These are phyloP conservation scores for Aethes cnicana DNA, from an alignment of 2,888 invertebrate species.

Conservation along the genomic window DNA sequence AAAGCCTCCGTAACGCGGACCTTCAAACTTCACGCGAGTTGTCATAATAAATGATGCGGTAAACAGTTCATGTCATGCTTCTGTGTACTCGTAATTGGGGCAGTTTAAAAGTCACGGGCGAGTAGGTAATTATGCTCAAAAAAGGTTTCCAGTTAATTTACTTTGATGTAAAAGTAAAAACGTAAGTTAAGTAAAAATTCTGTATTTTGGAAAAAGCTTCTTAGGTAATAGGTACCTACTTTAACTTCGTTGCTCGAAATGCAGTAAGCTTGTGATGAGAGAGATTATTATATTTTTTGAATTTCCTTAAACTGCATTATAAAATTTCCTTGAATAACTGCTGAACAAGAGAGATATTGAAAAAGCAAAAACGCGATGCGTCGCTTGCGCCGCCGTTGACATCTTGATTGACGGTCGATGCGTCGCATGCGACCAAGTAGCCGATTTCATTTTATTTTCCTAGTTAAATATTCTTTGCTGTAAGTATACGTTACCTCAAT, in stretches of 20 bases:
- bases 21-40: slow-evolving; percentile 38
- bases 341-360: slow-evolving; percentile 19
- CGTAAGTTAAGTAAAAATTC: neutral
- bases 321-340: slow-evolving; percentile 1
- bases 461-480: slow-evolving; percentile 43
- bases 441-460: slow-evolving; percentile 50
- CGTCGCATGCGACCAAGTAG: slow-evolving; percentile 45
- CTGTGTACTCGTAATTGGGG: slow-evolving; percentile 10
- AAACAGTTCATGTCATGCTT: slow-evolving; percentile 20
- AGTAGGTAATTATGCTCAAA: slow-evolving; percentile 9
- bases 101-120: slow-evolving; percentile 24
- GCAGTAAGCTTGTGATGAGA: no score
- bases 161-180: neutral
- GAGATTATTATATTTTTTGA: no score
- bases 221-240: no score
- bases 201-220: neutral
- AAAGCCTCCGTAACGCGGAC: slow-evolving; percentile 60
- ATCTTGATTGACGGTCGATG: slow-evolving; percentile 70
- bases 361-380: slow-evolving; percentile 28
- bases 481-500: slow-evolving; percentile 44
- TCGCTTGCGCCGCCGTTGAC: slow-evolving; percentile 50
- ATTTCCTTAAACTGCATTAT: no score
- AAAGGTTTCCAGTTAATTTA: slow-evolving; percentile 12
- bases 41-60: slow-evolving; percentile 20
- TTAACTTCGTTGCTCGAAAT: no score